phyloP scores from a whole-genome alignment of 2,888 invertebrate genomes.

The Chaitophorus viminalis region DNA sequence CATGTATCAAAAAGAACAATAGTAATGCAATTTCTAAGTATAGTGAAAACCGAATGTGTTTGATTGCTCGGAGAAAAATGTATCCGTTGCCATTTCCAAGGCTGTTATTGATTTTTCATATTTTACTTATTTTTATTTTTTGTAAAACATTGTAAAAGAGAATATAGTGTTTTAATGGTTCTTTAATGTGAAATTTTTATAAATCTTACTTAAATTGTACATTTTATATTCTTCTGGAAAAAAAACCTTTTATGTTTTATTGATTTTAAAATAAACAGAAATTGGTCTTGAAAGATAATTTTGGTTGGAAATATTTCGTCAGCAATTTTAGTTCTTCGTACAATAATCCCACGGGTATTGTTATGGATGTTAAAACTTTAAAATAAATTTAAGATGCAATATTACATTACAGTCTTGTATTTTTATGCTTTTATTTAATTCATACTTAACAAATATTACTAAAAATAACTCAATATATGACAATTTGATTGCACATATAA shows the following conservation, averaged over 20 bases:
- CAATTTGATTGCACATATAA: background rate
- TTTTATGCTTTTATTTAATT: background rate
- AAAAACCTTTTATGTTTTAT: conserved; percentile 23
- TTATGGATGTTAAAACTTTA: background rate
- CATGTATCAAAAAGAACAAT: background rate
- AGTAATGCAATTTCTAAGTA: background rate
- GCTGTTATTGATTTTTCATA: background rate
- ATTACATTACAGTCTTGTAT: background rate
- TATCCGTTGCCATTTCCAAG: background rate
- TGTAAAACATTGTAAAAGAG: background rate
- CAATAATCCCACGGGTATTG: background rate
- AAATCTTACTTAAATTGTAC: conserved; percentile 17
- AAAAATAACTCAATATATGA: background rate
- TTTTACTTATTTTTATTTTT: background rate
- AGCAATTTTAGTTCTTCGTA: too few relatives aligned
- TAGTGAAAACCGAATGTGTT: background rate
- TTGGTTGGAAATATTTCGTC: background rate
- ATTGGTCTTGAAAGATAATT: conserved; percentile 22
- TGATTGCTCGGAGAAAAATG: background rate
- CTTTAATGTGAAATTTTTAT: conserved; percentile 20
- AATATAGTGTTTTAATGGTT: conserved; percentile 1
- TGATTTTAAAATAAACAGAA: conserved; percentile 26
- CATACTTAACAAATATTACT: background rate
- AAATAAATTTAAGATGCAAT: background rate
- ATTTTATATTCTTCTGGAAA: background rate